Base-by-base conservation (phyloP, 2,113 vertebrate genomes). In the Shinisaurus crocodilurus region DNA sequence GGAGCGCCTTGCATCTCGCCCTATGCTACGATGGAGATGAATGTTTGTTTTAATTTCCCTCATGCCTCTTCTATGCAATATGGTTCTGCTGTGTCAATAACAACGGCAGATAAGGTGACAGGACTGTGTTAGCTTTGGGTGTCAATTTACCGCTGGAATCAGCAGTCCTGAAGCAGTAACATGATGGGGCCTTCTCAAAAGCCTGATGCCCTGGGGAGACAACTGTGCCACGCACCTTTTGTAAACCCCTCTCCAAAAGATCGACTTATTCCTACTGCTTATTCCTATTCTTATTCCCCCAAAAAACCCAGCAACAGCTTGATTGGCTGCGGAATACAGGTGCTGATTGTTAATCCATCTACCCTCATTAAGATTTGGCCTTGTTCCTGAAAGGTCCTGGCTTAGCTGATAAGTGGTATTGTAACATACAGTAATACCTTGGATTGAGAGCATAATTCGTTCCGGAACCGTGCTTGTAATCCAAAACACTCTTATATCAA, bases 91-190 rank as follows among this genome's bases (percentile, higher is more conserved):
- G 82, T 37, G 87, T 85, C 74, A 88, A 85, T 85, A 91, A 48
- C 48, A 85, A 76, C 12, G 79, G 48, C 40, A 88, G 90, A 88
- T 88, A 85, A 88, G 81, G 43, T 60, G 82, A 88, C 82, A 85
- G 63, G 12, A 65, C 7, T 29, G 82, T 60, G 86, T 79, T 88
- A 72, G 32, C 6, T 85, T 90, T 70, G 15, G 48, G 87, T 85
- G 74, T 88, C 90, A 60, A 3, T 88, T 91, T 88, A 88, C 80
- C 34, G 40, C 82, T 3, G 83, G 74, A 57, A 57, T 86, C 80
- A 83, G 83, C 70, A 77, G 69, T 63, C 81, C 57, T 48, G 29
- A 57, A 88, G 45, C n/a, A 25, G 50, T 54, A 37, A n/a, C 72
- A 74, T 40, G 60, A 18, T 63, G 50, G 69, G 57, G 29, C 54